These are phyloP conservation scores for Virgularia gustaviana DNA, from an alignment of 92 coral and sea anemone species.

Conservation along the genomic window DNA sequence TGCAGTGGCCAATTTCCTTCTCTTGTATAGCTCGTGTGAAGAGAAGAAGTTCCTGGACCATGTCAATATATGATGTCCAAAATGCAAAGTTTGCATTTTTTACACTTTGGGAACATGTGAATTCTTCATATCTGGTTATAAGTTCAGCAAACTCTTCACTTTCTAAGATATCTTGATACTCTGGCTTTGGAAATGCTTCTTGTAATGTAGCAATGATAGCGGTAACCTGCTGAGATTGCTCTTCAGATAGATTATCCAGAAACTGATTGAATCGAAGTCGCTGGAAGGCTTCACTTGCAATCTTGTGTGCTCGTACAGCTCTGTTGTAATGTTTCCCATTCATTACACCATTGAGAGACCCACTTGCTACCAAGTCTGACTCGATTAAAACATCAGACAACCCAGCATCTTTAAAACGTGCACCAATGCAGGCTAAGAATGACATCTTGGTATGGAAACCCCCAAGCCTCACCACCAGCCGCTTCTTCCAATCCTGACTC, in stretches of 20 bases:
- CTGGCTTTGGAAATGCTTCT: slow-evolving; percentile 33
- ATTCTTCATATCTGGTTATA: too few species aligned
- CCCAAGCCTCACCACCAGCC: slow-evolving; percentile 44
- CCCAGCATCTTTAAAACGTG: slow-evolving; percentile 62
- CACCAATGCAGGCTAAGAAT: slow-evolving; percentile 43
- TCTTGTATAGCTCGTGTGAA: slow-evolving; percentile 56
- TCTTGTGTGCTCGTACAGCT: slow-evolving; percentile 51
- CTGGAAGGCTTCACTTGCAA: slow-evolving; percentile 17
- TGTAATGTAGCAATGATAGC: slow-evolving; percentile 3
- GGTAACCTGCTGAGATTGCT: slow-evolving; percentile 4
- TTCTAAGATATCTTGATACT: slow-evolving; percentile 37
- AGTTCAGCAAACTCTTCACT: slow-evolving; percentile 1
- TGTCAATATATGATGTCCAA: slow-evolving; percentile 58
- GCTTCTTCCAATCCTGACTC: slow-evolving; percentile 30
- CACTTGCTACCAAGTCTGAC: slow-evolving; percentile 57
- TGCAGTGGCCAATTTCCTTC: slow-evolving; percentile 60
- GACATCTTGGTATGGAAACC: slow-evolving; percentile 57
- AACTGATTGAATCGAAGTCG: slow-evolving; percentile 30
- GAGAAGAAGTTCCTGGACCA: slow-evolving; percentile 47
- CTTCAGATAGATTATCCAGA: slow-evolving; percentile 27
- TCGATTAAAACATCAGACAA: slow-evolving; percentile 56
- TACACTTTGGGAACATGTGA: slow-evolving; percentile 5
- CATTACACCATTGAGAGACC: slow-evolving; percentile 58
- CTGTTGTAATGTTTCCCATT: slow-evolving; percentile 60
- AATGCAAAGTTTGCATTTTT: slow-evolving; percentile 23